A percentile compares a stretch with the other conserved stretches of the same genome.
These are phyloP conservation scores for Heliconius eleuchia DNA, from an alignment of 1,140 invertebrate genomes.

Conservation along the genomic window DNA sequence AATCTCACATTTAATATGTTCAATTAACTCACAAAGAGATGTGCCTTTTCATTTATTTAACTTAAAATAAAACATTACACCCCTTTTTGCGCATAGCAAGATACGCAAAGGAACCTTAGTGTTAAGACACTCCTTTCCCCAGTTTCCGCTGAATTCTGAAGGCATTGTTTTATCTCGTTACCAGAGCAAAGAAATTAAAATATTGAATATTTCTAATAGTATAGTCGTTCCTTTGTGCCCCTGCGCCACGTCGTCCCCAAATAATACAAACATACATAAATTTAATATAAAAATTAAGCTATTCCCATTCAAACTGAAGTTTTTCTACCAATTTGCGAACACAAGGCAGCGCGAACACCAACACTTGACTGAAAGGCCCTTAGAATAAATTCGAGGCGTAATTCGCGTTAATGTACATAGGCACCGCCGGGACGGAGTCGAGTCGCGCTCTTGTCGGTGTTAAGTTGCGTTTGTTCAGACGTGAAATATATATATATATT, in stretches of 20 bases:
- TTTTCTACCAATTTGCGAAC: conserved; percentile 3
- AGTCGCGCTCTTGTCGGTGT: conserved; percentile 33
- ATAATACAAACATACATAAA: background rate
- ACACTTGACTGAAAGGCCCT: conserved; percentile 22
- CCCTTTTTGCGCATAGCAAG: no score
- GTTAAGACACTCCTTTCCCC: no score
- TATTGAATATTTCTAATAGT: no score
- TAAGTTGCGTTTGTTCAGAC: conserved; percentile 24
- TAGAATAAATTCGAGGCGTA: conserved; percentile 36
- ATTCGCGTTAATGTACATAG: conserved; percentile 37
- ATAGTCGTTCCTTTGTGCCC: no score
- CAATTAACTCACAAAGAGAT: no score
- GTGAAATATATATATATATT: background rate
- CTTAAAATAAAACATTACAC: no score
- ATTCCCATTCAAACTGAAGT: background rate
- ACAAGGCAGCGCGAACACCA: conserved; percentile 17
- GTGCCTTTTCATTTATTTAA: no score
- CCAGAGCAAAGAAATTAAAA: no score
- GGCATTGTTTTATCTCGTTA: no score
- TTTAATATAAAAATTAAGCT: background rate
- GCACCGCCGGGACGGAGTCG: conserved; percentile 22
- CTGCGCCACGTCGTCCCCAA: background rate
- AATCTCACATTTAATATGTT: no score
- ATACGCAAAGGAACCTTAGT: no score
- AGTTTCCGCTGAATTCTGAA: no score